These are phyloP conservation scores for Chrysomallon squamiferum DNA, from an alignment of 1,140 invertebrate species.

Conservation along the genomic window DNA sequence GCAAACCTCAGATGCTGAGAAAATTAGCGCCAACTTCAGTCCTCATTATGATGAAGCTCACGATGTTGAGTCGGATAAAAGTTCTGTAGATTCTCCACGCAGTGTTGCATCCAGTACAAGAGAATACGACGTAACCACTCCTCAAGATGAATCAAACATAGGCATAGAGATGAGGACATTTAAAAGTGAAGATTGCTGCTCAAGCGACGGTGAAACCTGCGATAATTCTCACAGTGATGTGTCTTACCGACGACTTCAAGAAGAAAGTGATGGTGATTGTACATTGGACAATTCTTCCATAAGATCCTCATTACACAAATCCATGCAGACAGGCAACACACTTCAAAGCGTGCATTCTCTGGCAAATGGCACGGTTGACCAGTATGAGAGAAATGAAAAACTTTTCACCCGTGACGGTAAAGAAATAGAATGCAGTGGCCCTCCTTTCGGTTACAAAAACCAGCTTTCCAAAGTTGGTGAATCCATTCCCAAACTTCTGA, in stretches of 20 bases:
- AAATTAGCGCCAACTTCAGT: constrained; percentile 19
- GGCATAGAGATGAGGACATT: constrained; percentile 42
- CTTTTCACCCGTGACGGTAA: no score
- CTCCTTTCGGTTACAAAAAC: no score
- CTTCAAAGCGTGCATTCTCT: background rate
- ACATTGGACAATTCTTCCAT: no score
- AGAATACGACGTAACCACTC: constrained; percentile 22
- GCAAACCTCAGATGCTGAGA: constrained; percentile 12
- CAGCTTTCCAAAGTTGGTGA: no score
- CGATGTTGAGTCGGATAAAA: constrained; percentile 42
- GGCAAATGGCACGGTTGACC: background rate
- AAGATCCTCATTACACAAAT: no score
- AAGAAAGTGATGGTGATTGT: no score
- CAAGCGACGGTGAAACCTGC: no score
- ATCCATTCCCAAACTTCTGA: no score
- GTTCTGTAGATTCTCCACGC: constrained; percentile 45
- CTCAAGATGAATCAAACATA: constrained; percentile 16
- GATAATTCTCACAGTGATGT: background rate
- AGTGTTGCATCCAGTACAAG: constrained; percentile 35
- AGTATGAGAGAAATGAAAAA: constrained; percentile 12
- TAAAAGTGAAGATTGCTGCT: background rate
- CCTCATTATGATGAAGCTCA: constrained; percentile 50
- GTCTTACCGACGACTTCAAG: background rate
- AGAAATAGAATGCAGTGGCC: no score
- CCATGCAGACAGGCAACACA: background rate